Percentiles rank a stretch among this genome's conserved stretches.
These are phyloP conservation scores for Rhagonycha lutea DNA, from an alignment of 2,888 invertebrate genomes.

Conservation along the genomic window DNA sequence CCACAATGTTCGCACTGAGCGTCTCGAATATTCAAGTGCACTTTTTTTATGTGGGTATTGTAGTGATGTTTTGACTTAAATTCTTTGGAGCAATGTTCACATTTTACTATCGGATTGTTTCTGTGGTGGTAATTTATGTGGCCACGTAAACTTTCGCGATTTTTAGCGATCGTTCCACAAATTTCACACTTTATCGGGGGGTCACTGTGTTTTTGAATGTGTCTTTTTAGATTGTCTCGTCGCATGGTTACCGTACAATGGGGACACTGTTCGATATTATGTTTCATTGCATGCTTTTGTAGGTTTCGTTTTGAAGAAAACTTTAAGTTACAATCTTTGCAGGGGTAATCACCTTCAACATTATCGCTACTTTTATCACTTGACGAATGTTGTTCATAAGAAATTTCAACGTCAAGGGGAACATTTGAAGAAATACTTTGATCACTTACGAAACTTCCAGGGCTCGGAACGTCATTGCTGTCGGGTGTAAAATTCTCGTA, in stretches of 20 bases:
- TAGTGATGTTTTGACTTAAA: slow-evolving; percentile 44
- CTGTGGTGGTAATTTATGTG: slow-evolving; percentile 47
- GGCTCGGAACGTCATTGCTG: neutral
- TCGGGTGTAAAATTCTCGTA: neutral
- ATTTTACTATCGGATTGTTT: slow-evolving; percentile 40
- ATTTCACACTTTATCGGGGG: slow-evolving; percentile 45
- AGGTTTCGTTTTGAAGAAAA: slow-evolving; percentile 24
- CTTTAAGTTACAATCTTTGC: slow-evolving; percentile 27
- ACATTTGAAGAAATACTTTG: neutral
- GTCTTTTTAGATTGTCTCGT: slow-evolving; percentile 43
- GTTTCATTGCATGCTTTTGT: slow-evolving; percentile 39
- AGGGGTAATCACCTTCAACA: slow-evolving; percentile 9
- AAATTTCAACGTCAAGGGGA: neutral
- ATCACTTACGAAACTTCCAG: neutral
- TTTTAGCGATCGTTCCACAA: slow-evolving; percentile 47
- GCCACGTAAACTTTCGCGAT: slow-evolving; percentile 44
- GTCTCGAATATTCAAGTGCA: slow-evolving; percentile 37
- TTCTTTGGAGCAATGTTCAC: slow-evolving; percentile 43
- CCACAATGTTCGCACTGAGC: slow-evolving; percentile 24
- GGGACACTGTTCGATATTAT: slow-evolving; percentile 43
- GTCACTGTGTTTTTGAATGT: slow-evolving; percentile 42
- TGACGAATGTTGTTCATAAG: neutral
- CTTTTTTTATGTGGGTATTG: slow-evolving; percentile 43
- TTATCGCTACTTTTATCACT: slow-evolving; percentile 6
- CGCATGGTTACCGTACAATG: slow-evolving; percentile 42